Percentiles rank a stretch among this genome's conserved stretches.
Conservation (phyloP, 2,888 invertebrate genomes). For the Tetramorium bicarinatum region DNA sequence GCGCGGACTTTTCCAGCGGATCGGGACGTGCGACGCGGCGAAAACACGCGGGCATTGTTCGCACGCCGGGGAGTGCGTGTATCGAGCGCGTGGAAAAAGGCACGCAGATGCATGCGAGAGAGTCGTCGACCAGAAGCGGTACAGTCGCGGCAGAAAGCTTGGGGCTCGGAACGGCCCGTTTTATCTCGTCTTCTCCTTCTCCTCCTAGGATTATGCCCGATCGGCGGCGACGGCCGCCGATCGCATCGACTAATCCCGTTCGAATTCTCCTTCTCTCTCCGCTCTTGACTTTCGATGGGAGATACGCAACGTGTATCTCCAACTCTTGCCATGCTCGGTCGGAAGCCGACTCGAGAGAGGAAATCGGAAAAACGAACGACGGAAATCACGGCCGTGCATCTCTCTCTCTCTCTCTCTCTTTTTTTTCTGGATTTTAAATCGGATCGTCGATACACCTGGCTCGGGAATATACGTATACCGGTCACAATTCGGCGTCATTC, state of each 20-base stretch:
- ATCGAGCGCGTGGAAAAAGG: conserved; percentile 69
- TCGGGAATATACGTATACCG: neutral
- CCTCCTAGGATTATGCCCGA: conserved; percentile 1
- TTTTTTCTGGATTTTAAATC: neutral
- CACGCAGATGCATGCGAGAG: conserved; percentile 58
- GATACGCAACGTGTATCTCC: neutral
- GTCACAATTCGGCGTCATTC: conserved; percentile 19
- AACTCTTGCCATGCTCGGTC: neutral
- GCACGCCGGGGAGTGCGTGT: conserved; percentile 53
- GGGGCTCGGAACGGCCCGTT: conserved; percentile 16
- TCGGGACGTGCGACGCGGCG: conserved; percentile 17
- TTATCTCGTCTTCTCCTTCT: conserved; percentile 30
- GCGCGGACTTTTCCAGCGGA: conserved; percentile 29
- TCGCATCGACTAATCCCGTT: conserved; percentile 4
- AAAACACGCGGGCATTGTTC: conserved; percentile 56
- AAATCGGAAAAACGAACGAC: neutral
- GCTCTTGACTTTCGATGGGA: neutral
- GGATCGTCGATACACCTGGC: neutral
- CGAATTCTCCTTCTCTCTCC: neutral
- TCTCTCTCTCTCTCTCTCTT: neutral
- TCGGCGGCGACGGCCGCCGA: neutral
- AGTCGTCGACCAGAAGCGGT: conserved; percentile 76
- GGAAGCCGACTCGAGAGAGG: neutral
- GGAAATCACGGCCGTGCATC: neutral
- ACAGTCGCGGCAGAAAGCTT: conserved; percentile 70